Base-by-base conservation (phyloP, 2,797 vertebrate genomes). In the Coendou prehensilis region DNA sequence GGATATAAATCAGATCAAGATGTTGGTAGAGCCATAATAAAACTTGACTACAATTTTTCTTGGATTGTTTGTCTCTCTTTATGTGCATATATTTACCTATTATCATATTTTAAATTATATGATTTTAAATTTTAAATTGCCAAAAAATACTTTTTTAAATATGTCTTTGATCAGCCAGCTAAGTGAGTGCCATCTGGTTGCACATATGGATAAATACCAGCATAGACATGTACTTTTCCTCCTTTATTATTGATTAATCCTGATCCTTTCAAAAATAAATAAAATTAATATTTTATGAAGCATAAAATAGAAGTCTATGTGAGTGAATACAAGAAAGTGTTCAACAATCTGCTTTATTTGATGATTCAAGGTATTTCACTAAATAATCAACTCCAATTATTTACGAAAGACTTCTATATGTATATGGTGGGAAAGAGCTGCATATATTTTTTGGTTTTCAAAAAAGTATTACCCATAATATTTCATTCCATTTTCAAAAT, bases 251-350 rank as follows among this genome's bases (percentile, higher is more conserved):
- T 94, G 61, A 95, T 88, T 76, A 89, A 76, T 87, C 41, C 18
- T 45, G 17, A 97, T 92, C 20, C 5, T 93, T 93, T 89, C 52
- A 93, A 81, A 28, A 11, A 56, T 71, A 91, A 93, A 45, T 87
- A 7, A 92, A 87, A 64, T 85, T 50, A 73, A 84, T 91, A 89
- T 87, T 93, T 94, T 81, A 73, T 91, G 45, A 94, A 59, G 13
- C 15, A 91, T 92, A 79, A 92, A 61, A 73, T 7, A 85, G 15
- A 95, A 92, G 0, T 54, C 50, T 71, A 45, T 57, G n/a, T 89
- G 89, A 75, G 11, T 45, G n/a, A 75, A 89, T 59, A 2, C 6
- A 73, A 88, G 47, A 75, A 87, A 57, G 6, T 41, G 0, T 73
- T 94, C 37, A 91, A 87, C 47, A 83, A 63, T 80, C 7, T 92